Evolutionary conservation across 2,888 invertebrate species (phyloP), one percentile per base, ranked within the genome.

Genomic region (Philopedon plagiatum): DNA sequence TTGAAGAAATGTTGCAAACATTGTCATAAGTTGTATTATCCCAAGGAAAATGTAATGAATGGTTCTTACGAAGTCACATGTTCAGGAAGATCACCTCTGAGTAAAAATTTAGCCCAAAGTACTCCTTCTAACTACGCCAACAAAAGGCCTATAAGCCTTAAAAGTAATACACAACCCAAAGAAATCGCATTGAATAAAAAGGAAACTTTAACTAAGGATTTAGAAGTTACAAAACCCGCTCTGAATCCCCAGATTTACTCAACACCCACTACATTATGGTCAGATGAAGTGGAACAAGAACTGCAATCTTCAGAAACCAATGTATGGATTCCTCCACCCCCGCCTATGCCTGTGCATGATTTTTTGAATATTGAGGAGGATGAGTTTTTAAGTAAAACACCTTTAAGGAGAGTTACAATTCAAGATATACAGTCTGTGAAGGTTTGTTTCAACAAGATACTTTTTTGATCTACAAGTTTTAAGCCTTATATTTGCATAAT

Each of bases 1-100:
- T 23, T 26, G 5, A 51, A 19, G 19, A 68, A 54, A 13, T 76
- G 76, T 39, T 75, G 75, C 34, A 70, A 64, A 19, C 61, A 74
- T 39, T 76, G 74, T 21, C 72, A 54, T n/a, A 63, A 54, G 51
- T 26, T 49, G 13, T 49, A 49, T 49, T 49, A 26, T 65, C 26
- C 7, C 1, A 8, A 41, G 7, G n/a, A 49, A 13, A 26, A 49
- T 13, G 13, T 4, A n/a, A 5, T 23, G 2, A n/a, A n/a, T 26
- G 5, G 21, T 1, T 49, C 21, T 0, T 9, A 13, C 7, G 13
- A 49, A 29, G 51, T 26, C 4, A 26, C n/a, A 15, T 26, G 5
- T 51, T 26, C 51, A 13, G 26, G 8, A 8, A 29, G 15, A 29
- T 18, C 7, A 54, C 29, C 51, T 32, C 51, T 2, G 11, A 34